These are phyloP conservation scores for Diprion similis DNA, from an alignment of 1,140 invertebrate genomes.

Conservation along the genomic window DNA sequence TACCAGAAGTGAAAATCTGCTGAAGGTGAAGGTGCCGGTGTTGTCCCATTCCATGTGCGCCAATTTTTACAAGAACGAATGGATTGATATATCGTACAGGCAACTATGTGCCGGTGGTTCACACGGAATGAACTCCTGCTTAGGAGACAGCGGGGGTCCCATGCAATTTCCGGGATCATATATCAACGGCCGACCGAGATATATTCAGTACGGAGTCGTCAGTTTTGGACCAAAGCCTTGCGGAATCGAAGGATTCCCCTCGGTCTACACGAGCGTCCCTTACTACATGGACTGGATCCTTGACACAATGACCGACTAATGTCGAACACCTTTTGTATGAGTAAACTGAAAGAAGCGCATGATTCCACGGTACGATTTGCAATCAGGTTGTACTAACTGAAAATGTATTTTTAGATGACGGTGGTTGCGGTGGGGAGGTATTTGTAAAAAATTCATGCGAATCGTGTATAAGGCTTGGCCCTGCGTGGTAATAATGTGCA, in stretches of 20 bases:
- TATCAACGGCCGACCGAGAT: slow-evolving; percentile 42
- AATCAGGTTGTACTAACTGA: too few relatives aligned
- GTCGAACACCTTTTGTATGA: too few relatives aligned
- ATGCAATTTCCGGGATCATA: slow-evolving; percentile 45
- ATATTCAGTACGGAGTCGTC: slow-evolving; percentile 62
- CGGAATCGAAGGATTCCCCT: slow-evolving; percentile 64
- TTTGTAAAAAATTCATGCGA: not conserved
- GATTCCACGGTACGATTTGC: too few relatives aligned
- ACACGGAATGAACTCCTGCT: slow-evolving; percentile 54
- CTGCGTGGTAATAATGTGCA: not conserved
- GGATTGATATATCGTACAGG: slow-evolving; percentile 49
- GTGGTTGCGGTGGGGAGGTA: not conserved
- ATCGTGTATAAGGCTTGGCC: not conserved
- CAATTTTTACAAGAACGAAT: slow-evolving; percentile 52
- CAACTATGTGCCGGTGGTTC: slow-evolving; percentile 70
- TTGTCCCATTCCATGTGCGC: slow-evolving; percentile 57
- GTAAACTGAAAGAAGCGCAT: too few relatives aligned
- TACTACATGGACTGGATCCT: slow-evolving; percentile 73
- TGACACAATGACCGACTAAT: slow-evolving; percentile 56
- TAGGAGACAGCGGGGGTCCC: slow-evolving; percentile 64
- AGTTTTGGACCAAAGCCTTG: slow-evolving; percentile 62
- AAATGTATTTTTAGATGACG: too few relatives aligned
- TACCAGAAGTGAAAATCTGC: slow-evolving; percentile 53
- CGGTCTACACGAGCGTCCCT: slow-evolving; percentile 68
- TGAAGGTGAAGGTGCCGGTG: slow-evolving; percentile 61